Evolutionary conservation across 2,888 invertebrate genomes (phyloP), one percentile per base, ranked within the genome.

Genomic region (Drosophila tripunctata): DNA sequence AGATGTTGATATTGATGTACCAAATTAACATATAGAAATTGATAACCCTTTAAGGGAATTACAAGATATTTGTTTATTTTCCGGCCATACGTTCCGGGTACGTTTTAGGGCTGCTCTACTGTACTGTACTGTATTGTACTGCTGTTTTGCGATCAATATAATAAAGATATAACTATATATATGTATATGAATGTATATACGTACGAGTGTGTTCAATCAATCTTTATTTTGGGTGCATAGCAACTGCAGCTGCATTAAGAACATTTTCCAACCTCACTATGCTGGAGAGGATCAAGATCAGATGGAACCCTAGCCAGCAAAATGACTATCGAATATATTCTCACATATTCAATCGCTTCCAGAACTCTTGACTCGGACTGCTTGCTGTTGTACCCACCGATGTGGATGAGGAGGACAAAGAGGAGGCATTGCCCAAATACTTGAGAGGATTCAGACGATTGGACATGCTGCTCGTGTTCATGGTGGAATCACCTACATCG

Each of bases 291-390:
- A 43, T 27, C 12, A 2, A 3, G 21, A 21, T 21, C 21, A 21
- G 21, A 7, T 12, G 3, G 4, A n/a, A 31, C 12, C 5, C 27
- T 27, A 3, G 2, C 10, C 27, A 27, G 10, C 27, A 27, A 27
- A 27, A 3, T 27, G 27, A 27, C 10, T 10, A 27, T 10, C 27
- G 10, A 1, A 27, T 31, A 4, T n/a, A 1, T 10, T 4, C 14
- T 70, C 36, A 78, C 6, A 80, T 62, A 17, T 81, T 71, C 68
- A 81, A 43, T 24, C 80, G 87, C 5, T 55, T 56, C 80, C 87
- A 86, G 44, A 81, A 81, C 2, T 74, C 68, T 4, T 56, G 63
- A 21, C 75, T 80, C 7, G 52, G 65, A 2, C n/a, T 4, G n/a
- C 8, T 21, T 3, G 69, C 54, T n/a, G 17, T 6, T 0, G 61